Conservation (phyloP, 2,888 invertebrate genomes). For the Leucoptera coffeella region DNA sequence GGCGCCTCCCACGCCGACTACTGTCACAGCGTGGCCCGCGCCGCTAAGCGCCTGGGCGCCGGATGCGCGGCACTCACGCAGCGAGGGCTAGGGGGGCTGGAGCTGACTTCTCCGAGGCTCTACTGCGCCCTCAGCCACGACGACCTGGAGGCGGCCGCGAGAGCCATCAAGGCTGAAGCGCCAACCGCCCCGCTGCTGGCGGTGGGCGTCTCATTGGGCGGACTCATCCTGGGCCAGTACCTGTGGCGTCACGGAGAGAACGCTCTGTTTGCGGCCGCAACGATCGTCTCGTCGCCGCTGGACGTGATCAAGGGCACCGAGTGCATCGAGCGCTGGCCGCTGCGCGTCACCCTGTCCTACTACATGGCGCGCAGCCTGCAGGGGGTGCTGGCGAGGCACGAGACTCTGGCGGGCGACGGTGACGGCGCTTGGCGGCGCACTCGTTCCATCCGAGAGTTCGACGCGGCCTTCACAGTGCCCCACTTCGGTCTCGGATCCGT, state of each 20-base stretch:
- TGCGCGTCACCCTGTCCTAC: constrained; percentile 70
- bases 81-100: constrained; percentile 69
- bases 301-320: constrained; percentile 64
- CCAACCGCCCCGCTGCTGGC: constrained; percentile 64
- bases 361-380: constrained; percentile 57
- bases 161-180: constrained; percentile 55
- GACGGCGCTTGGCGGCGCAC: constrained; percentile 52
- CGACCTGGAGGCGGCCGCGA: constrained; percentile 69
- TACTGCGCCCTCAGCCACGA: constrained; percentile 80
- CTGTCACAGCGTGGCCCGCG: constrained; percentile 67
- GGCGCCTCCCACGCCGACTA: constrained; percentile 74
- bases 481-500: constrained; percentile 79
- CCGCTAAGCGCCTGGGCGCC: constrained; percentile 57
- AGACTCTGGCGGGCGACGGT: constrained; percentile 9
- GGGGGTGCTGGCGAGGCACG: constrained; percentile 18
- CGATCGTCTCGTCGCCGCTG: constrained; percentile 77
- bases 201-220: constrained; percentile 80
- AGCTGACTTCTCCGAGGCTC: constrained; percentile 71
- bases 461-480: constrained; percentile 73
- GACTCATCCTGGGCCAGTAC: constrained; percentile 69
- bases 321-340: constrained; percentile 65
- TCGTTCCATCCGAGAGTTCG: constrained; percentile 67
- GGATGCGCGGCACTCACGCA: constrained; percentile 71
- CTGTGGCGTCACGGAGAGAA: constrained; percentile 57
- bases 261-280: constrained; percentile 59